Percentiles rank a stretch among this genome's conserved stretches.
Conservation (phyloP, 2,113 vertebrate genomes). For the zebrafish (Danio rerio) region DNA sequence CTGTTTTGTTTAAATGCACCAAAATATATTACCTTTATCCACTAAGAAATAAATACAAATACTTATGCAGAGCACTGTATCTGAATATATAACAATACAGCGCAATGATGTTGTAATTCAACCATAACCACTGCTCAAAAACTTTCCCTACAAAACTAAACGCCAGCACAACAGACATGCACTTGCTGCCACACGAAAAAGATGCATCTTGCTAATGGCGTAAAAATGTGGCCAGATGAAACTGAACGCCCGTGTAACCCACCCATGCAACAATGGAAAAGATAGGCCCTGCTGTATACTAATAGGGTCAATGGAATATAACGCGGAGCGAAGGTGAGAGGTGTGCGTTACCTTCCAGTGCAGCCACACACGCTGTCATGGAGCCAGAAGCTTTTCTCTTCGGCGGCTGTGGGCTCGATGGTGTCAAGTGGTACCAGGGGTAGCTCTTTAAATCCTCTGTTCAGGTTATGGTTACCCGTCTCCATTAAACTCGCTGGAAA, state of each 20-base stretch:
- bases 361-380: slow-evolving; percentile 66
- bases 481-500: slow-evolving; percentile 64
- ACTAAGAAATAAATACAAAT: no score
- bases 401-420: slow-evolving; percentile 57
- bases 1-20: no score
- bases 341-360: slow-evolving; percentile 64
- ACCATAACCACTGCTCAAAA: no score
- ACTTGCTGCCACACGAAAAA: slow-evolving; percentile 7
- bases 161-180: not conserved
- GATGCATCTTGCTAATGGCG: slow-evolving; percentile 12
- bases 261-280: slow-evolving; percentile 53
- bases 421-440: slow-evolving; percentile 74
- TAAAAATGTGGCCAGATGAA: slow-evolving; percentile 29
- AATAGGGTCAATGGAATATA: slow-evolving; percentile 59
- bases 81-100: no score
- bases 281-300: slow-evolving; percentile 49
- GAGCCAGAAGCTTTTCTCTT: slow-evolving; percentile 63
- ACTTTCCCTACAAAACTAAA: not conserved
- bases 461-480: slow-evolving; percentile 72
- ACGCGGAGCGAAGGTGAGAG: slow-evolving; percentile 57
- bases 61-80: no score
- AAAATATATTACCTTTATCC: no score
- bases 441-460: slow-evolving; percentile 63
- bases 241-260: slow-evolving; percentile 34
- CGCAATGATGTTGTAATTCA: no score